Base-by-base conservation (phyloP, 2,888 invertebrate species). In the Sarcophaga rosellei region DNA sequence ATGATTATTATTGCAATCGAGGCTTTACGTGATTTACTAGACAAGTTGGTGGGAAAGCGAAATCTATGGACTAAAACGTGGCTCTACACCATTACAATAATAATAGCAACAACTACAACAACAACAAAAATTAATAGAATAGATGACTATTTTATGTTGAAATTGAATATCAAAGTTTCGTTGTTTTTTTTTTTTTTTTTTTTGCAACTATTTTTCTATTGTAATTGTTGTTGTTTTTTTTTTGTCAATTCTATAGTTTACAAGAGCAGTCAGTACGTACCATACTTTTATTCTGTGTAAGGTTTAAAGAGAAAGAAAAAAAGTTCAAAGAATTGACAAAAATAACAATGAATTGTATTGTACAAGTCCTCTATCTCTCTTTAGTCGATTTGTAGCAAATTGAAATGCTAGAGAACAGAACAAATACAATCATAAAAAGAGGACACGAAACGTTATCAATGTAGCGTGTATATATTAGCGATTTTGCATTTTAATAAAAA, bases 401-500 rank as follows among this genome's bases (percentile, higher is more conserved):
- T 68, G 61, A 61, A 78, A 68, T 77, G 23, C 45, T 21, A 83
- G 47, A 53, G 17, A 53, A 53, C 4, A 53, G 17, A 53, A 53
- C 12, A 53, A 53, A 53, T 17, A 53, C 4, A 53, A 12, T n/a
- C 53, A 53, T 15, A 53, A 53, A 53, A 12, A 17, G 12, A 12
- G 17, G 12, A 53, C 15, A 53, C 1, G 17, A 17, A 53, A 53
- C 53, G 53, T 53, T 53, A 53, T 53, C 53, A 53, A 53, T 53
- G 53, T 53, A 53, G 53, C 53, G 53, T 15, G 17, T 53, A 47
- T 10, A 53, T 15, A 25, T 35, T 53, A 53, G 53, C 53, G 53
- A 53, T 53, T 53, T 53, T 83, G 82, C 72, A 83, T 78, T 78
- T 83, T 44, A 78, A 82, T 72, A 61, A 65, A 82, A 82, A 72